phyloP scores from a whole-genome alignment of 2,888 invertebrate genomes.

The Entomobrya proxima region DNA sequence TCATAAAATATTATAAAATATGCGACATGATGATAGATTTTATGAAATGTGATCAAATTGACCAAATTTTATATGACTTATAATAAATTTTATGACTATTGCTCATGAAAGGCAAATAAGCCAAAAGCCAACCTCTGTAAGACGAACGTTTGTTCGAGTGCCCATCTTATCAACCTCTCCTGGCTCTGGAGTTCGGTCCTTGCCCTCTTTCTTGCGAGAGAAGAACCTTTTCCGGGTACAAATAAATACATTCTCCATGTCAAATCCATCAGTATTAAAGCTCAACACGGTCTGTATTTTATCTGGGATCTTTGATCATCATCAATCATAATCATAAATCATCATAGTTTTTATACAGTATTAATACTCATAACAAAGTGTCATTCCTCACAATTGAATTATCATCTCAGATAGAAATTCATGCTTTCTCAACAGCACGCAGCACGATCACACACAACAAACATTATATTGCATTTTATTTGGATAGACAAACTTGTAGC shows the following conservation, averaged over 20 bases:
- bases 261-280: not conserved
- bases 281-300: no score
- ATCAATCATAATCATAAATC: not conserved
- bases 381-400: not conserved
- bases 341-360: no score
- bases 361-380: not conserved
- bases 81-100: no score
- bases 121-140: constrained; percentile 71
- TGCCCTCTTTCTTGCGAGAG: constrained; percentile 71
- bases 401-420: not conserved
- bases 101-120: no score
- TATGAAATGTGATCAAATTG: not conserved
- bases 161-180: constrained; percentile 68
- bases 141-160: constrained; percentile 70
- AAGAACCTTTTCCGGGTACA: constrained; percentile 70
- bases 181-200: constrained; percentile 75
- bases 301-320: not conserved
- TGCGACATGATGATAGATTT: not conserved
- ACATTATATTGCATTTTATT: not conserved
- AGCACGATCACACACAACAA: not conserved
- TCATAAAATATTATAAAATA: not conserved
- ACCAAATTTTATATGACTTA: not conserved
- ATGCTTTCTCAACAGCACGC: not conserved
- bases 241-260: no score
- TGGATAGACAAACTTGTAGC: no score